These are phyloP conservation scores for Coenonympha glycerion DNA, from an alignment of 2,888 invertebrate genomes.

Conservation along the genomic window DNA sequence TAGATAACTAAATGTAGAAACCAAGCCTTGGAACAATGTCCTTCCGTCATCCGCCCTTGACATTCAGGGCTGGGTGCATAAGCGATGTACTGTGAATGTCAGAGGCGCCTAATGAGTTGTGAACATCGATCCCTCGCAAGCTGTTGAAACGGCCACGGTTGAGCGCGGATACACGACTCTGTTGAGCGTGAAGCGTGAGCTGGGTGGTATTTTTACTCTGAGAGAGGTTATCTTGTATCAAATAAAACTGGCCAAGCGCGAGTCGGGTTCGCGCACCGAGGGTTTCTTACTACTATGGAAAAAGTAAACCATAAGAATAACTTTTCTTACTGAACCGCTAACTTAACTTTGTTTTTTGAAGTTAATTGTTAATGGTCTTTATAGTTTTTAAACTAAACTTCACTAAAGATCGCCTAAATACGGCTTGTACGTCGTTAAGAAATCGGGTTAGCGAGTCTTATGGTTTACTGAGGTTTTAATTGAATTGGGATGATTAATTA, in stretches of 20 bases:
- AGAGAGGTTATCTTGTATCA: too few species aligned
- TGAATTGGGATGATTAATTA: neutral
- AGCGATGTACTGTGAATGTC: constrained; percentile 18
- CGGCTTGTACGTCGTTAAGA: too few species aligned
- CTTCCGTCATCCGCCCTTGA: neutral
- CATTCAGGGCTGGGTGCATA: constrained; percentile 12
- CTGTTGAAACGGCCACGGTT: neutral
- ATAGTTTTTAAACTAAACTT: too few species aligned
- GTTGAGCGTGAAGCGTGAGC: neutral
- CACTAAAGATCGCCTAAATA: too few species aligned
- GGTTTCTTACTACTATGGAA: too few species aligned
- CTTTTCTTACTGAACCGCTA: too few species aligned
- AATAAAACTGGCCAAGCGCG: too few species aligned
- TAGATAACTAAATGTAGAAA: too few species aligned
- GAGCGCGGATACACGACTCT: constrained; percentile 1
- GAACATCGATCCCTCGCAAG: constrained; percentile 3
- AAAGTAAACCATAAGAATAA: too few species aligned
- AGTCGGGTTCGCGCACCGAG: too few species aligned
- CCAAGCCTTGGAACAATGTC: neutral
- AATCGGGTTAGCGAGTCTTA: neutral
- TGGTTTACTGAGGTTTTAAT: neutral
- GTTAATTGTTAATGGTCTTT: too few species aligned
- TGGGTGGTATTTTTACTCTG: neutral
- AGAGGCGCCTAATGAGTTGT: constrained; percentile 17
- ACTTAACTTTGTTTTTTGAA: too few species aligned